Conservation (phyloP, 2,888 invertebrate genomes). For the Girardia tigrina region DNA sequence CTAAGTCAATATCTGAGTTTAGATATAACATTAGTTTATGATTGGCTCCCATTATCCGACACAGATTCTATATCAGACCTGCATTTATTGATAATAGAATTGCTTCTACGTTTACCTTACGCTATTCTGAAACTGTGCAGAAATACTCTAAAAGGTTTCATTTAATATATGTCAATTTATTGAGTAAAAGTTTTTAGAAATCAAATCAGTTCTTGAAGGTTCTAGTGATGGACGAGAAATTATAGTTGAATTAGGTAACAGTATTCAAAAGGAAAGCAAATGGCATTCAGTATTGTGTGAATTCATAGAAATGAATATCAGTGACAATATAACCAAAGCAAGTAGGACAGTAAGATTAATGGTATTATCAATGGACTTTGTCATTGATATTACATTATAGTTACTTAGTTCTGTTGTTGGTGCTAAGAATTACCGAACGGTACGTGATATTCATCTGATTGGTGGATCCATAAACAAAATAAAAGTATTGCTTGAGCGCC, state of each 20-base stretch:
- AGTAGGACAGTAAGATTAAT: background rate
- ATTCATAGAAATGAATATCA: conserved; percentile 39
- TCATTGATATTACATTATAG: background rate
- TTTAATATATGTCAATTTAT: background rate
- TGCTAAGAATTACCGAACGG: conserved; percentile 16
- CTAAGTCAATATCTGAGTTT: background rate
- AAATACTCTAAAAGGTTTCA: background rate
- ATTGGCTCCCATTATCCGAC: background rate
- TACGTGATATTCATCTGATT: conserved; percentile 29
- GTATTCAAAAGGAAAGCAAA: conserved; percentile 4
- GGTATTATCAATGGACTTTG: no score
- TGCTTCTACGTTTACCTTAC: conserved; percentile 78
- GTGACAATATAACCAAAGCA: background rate
- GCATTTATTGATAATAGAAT: conserved; percentile 73
- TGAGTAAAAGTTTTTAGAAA: background rate
- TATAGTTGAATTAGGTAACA: background rate
- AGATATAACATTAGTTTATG: background rate
- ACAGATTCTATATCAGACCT: background rate
- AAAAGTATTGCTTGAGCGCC: background rate
- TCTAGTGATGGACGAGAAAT: background rate
- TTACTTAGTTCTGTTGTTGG: conserved; percentile 30
- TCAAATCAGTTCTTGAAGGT: background rate
- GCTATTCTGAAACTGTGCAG: conserved; percentile 57
- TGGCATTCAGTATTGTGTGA: conserved; percentile 48
- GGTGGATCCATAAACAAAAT: conserved; percentile 25